Evolutionary conservation across 2,797 vertebrate species (phyloP).

Genomic region (Botia kubotai): DNA sequence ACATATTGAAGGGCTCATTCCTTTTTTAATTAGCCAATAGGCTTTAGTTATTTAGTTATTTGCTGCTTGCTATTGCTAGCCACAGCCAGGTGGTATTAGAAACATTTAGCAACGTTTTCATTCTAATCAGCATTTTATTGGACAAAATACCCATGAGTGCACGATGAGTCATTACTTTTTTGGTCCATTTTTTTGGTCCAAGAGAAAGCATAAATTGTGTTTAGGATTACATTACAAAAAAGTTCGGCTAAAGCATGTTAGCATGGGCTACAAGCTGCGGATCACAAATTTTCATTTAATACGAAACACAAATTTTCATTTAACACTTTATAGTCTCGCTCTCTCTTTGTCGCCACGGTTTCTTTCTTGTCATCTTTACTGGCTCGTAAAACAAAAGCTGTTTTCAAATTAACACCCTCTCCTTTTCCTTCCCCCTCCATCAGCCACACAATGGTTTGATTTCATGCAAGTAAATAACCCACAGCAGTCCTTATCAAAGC

Average conservation of each 20-base stretch:
- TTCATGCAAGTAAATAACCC: conserved; percentile 29
- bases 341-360: neutral
- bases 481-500: conserved; percentile 4
- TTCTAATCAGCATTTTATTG: no score
- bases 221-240: no score
- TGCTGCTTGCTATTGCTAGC: neutral
- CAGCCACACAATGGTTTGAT: conserved; percentile 23
- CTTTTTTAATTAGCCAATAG: neutral
- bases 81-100: no score
- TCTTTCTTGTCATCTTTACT: neutral
- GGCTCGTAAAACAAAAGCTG: conserved; percentile 23
- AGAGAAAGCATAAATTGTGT: no score
- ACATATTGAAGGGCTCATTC: neutral
- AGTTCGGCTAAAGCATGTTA: no score
- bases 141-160: no score
- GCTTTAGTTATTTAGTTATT: neutral
- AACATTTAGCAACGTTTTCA: no score
- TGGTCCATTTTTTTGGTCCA: no score
- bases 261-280: no score
- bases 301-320: no score
- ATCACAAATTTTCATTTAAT: no score
- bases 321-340: neutral
- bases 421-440: conserved; percentile 18
- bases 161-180: no score
- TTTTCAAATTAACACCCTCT: conserved; percentile 38